Percentiles rank a stretch among this genome's conserved stretches.
Evolutionary conservation across 1,140 invertebrate species (phyloP).

Genomic region (Caenorhabditis elegans): WBcel235 BX284604.4:4655501-4656000

Average conservation of each 20-base stretch:
- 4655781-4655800: slow-evolving; percentile 18
- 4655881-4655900: not conserved
- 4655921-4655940: not conserved
- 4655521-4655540: not conserved
- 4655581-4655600: not conserved
- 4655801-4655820: too few species aligned
- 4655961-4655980: not conserved
- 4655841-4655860: slow-evolving; percentile 9
- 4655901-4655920: slow-evolving; percentile 5
- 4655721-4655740: too few species aligned
- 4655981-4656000: slow-evolving; percentile 20
- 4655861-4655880: not conserved
- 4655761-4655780: not conserved
- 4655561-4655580: not conserved
- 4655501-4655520: not conserved
- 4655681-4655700: not conserved
- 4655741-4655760: not conserved
- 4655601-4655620: not conserved
- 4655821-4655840: not conserved
- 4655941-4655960: not conserved
- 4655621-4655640: not conserved
- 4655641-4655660: not conserved
- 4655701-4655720: not conserved
- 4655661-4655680: not conserved
- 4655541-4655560: not conserved